These are phyloP conservation scores for Pogonocherus hispidulus DNA, from an alignment of 2,888 invertebrate species.

Conservation along the genomic window DNA sequence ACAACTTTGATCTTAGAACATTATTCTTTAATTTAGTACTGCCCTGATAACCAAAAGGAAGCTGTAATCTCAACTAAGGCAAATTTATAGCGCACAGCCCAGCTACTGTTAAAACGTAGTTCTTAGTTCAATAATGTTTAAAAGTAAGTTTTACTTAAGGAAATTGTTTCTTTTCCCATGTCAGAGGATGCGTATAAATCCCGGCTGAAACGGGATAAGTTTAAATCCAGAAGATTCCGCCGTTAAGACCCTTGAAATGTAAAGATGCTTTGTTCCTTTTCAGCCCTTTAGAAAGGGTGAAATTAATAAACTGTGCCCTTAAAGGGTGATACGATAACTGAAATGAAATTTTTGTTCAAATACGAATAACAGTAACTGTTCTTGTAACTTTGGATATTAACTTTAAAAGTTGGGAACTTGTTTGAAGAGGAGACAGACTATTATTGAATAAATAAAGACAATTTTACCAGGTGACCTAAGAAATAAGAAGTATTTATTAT, in stretches of 20 bases:
- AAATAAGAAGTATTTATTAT: too few species aligned
- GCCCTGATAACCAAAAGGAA: too few species aligned
- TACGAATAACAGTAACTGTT: too few species aligned
- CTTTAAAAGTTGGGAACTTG: background rate
- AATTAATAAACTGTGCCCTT: background rate
- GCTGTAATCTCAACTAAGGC: too few species aligned
- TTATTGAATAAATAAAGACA: background rate
- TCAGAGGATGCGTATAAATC: background rate
- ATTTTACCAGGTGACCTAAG: background rate
- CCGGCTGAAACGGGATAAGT: background rate
- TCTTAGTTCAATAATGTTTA: constrained; percentile 7
- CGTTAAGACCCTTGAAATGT: background rate
- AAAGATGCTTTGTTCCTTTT: background rate
- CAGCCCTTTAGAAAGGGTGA: background rate
- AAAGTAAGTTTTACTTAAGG: constrained; percentile 2
- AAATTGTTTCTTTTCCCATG: background rate
- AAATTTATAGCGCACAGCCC: too few species aligned
- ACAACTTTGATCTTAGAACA: too few species aligned
- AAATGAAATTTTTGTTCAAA: too few species aligned
- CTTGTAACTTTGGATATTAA: too few species aligned
- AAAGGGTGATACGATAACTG: too few species aligned
- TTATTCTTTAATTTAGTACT: too few species aligned
- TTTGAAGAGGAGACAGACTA: background rate
- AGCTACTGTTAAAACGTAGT: background rate
- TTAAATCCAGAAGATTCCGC: background rate